phyloP scores from a whole-genome alignment of 1,140 invertebrate species.

The Cherax quadricarinatus region DNA sequence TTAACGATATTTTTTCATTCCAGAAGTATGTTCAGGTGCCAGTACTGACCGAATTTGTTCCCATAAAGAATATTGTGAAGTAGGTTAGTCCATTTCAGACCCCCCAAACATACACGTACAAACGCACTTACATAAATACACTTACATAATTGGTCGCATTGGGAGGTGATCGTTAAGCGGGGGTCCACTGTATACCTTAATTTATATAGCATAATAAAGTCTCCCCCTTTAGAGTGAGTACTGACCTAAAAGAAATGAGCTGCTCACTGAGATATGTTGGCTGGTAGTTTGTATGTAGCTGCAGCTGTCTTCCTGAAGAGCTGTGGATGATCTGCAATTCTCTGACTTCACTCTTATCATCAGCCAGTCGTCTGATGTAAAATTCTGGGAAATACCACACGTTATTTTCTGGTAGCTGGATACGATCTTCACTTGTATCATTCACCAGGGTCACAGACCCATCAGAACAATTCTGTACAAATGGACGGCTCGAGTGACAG shows the following conservation, averaged over 20 bases:
- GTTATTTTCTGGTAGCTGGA: constrained; percentile 8
- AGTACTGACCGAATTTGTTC: too few relatives aligned
- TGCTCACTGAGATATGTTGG: constrained; percentile 50
- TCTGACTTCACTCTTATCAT: background rate
- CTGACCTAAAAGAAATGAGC: constrained; percentile 57
- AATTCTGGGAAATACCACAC: constrained; percentile 56
- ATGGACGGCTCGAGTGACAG: constrained; percentile 24
- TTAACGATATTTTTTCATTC: too few relatives aligned
- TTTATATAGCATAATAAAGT: too few relatives aligned
- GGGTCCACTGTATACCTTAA: too few relatives aligned
- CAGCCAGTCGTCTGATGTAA: background rate
- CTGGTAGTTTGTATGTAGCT: constrained; percentile 26
- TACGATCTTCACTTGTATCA: constrained; percentile 10
- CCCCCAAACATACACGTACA: too few relatives aligned
- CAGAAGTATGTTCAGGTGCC: too few relatives aligned
- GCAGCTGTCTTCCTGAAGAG: constrained; percentile 29
- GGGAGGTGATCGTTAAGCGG: too few relatives aligned
- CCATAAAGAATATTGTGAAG: too few relatives aligned
- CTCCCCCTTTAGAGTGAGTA: background rate
- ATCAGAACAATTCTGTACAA: constrained; percentile 25
- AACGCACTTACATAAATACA: too few relatives aligned
- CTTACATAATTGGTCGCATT: too few relatives aligned
- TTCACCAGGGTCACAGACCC: constrained; percentile 35
- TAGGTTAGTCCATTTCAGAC: too few relatives aligned
- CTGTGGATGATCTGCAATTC: constrained; percentile 40